Evolutionary conservation across 2,113 vertebrate genomes (phyloP).

Genomic region (Thalassoma bifasciatum): DNA sequence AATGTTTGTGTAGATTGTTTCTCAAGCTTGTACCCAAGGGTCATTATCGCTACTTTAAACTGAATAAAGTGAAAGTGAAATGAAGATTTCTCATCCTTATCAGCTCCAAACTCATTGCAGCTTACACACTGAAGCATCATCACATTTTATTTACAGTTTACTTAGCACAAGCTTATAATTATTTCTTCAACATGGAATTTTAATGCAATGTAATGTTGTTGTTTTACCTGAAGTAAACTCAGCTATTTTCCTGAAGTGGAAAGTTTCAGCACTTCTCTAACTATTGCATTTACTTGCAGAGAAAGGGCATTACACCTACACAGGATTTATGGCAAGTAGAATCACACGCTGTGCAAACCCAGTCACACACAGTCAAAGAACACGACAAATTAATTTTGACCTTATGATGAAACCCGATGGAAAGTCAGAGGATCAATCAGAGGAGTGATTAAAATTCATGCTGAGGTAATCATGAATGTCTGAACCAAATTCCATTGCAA

Average conservation of each 20-base stretch:
- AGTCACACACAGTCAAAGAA: too few relatives aligned
- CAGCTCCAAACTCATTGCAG: too few relatives aligned
- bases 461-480: background rate
- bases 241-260: background rate
- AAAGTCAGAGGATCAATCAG: constrained; percentile 3
- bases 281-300: background rate
- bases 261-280: background rate
- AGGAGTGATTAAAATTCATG: background rate
- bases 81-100: too few relatives aligned
- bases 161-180: too few relatives aligned
- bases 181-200: background rate
- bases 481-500: background rate
- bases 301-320: background rate
- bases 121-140: too few relatives aligned
- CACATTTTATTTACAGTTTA: too few relatives aligned
- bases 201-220: background rate
- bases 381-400: background rate
- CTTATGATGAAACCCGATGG: background rate
- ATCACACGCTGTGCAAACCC: background rate
- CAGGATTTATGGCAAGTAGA: background rate
- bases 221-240: background rate
- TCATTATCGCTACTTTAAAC: too few relatives aligned
- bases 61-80: too few relatives aligned
- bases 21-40: too few relatives aligned
- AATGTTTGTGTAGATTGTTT: too few relatives aligned